phyloP scores from a whole-genome alignment of 2,113 vertebrate species.

The Paedocypris sp. region DNA sequence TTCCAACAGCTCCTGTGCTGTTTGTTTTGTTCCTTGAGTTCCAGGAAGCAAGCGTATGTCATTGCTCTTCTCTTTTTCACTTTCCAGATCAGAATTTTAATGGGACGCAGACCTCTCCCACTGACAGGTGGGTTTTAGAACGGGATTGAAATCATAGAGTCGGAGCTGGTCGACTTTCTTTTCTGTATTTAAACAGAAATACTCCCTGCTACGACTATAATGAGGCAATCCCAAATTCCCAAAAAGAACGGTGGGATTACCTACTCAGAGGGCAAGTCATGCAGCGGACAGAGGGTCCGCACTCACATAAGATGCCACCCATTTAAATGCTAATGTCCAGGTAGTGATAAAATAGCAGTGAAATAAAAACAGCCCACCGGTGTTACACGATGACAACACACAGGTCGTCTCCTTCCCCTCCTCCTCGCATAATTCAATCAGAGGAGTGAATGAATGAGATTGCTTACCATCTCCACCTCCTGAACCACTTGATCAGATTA shows the following conservation, averaged over 20 bases:
- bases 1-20: too few species aligned
- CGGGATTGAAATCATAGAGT: not conserved
- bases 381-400: conserved; percentile 25
- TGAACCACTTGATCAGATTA: conserved; percentile 76
- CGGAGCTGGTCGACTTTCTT: not conserved
- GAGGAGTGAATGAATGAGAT: conserved; percentile 67
- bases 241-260: conserved; percentile 9
- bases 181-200: conserved; percentile 7
- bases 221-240: not conserved
- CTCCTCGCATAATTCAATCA: conserved; percentile 65
- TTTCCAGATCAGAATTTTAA: not conserved
- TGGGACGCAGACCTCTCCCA: not conserved
- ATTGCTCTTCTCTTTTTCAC: not conserved
- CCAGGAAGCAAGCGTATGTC: not conserved
- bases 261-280: conserved; percentile 12
- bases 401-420: conserved; percentile 45
- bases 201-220: conserved; percentile 4
- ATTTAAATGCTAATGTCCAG: conserved; percentile 20
- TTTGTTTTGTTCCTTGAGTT: too few species aligned
- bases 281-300: conserved; percentile 12
- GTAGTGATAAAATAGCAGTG: conserved; percentile 8
- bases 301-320: conserved; percentile 14
- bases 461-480: conserved; percentile 70
- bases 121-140: not conserved
- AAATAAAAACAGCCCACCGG: conserved; percentile 15